These are phyloP conservation scores for Leucoma salicis DNA, from an alignment of 2,888 invertebrate species.

Conservation along the genomic window DNA sequence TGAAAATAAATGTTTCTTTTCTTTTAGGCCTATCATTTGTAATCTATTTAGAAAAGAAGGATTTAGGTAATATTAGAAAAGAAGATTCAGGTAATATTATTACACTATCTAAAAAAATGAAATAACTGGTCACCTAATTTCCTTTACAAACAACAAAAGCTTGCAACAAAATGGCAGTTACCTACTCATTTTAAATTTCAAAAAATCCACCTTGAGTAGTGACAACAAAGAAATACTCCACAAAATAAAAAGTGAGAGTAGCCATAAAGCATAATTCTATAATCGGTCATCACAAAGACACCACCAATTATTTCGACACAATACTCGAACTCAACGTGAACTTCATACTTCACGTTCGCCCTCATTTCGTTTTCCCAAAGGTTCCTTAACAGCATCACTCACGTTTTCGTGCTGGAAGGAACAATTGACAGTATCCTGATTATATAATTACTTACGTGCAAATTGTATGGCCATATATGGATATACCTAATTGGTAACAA, in stretches of 20 bases:
- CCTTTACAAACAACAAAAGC: no score
- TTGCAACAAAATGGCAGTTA: no score
- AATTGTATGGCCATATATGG: constrained; percentile 20
- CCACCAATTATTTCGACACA: constrained; percentile 7
- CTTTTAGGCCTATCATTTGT: no score
- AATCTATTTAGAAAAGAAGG: no score
- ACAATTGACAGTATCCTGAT: constrained; percentile 34
- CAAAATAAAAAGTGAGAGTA: constrained; percentile 2
- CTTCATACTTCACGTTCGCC: constrained; percentile 14
- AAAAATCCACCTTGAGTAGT: no score
- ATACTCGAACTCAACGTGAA: constrained; percentile 1
- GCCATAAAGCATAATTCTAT: background rate
- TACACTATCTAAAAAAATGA: no score
- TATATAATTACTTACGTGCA: constrained; percentile 29
- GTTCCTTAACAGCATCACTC: constrained; percentile 19
- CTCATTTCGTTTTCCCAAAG: constrained; percentile 21
- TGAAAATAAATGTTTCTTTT: no score
- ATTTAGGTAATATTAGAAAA: no score
- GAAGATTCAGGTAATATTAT: no score
- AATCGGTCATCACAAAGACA: constrained; percentile 2
- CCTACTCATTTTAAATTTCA: no score
- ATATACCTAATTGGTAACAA: constrained; percentile 16
- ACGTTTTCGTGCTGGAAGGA: constrained; percentile 35
- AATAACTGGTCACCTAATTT: no score
- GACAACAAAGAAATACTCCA: no score